These are phyloP conservation scores for Steinernema feltiae DNA, from an alignment of 1,140 invertebrate genomes.

Conservation along the genomic window DNA sequence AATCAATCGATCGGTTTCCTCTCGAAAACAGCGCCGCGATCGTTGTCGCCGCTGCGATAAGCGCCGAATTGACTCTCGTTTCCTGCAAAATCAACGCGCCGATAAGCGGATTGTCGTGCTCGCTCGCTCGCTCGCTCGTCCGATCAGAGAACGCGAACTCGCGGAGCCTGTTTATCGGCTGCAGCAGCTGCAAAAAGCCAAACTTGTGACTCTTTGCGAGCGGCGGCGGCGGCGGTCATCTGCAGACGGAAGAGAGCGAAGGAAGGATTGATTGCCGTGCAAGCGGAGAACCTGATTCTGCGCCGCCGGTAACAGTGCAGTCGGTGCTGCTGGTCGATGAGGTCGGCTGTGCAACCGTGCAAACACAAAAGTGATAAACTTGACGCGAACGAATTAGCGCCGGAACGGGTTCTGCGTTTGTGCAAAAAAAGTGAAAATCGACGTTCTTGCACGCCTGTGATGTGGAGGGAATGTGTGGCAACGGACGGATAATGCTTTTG, in stretches of 20 bases:
- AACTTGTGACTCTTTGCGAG: background rate
- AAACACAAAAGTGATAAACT: constrained; percentile 3
- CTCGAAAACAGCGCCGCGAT: no score
- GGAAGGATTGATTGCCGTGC: background rate
- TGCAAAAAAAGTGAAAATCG: background rate
- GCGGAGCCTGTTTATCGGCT: no score
- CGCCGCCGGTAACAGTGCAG: background rate
- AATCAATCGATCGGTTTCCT: no score
- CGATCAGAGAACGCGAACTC: background rate
- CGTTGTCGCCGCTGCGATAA: no score
- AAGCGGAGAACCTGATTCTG: background rate
- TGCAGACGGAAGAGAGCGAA: no score
- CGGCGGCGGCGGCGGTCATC: background rate
- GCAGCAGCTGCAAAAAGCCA: background rate
- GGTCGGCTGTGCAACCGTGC: background rate
- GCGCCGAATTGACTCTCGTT: no score
- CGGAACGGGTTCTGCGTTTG: background rate
- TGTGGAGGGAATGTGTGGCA: background rate
- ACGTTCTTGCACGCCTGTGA: background rate
- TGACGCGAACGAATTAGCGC: background rate
- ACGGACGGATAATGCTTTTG: no score
- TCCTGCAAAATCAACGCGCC: no score
- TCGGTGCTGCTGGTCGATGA: background rate
- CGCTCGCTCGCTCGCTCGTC: background rate
- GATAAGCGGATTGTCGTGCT: background rate